phyloP scores from a whole-genome alignment of 1,140 invertebrate genomes.

The Penaeus vannamei region DNA sequence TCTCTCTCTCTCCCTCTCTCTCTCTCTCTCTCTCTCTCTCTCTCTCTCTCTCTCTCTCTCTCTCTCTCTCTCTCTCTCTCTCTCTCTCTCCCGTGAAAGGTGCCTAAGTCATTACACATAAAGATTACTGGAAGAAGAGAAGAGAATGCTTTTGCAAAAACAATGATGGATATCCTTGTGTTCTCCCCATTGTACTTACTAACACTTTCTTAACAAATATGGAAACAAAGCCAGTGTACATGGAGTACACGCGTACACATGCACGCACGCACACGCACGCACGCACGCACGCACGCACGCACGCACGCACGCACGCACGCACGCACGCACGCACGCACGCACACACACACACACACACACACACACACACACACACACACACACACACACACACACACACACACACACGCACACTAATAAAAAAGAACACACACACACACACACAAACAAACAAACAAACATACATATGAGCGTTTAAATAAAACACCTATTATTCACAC shows the following conservation, averaged over 20 bases:
- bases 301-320: conserved; percentile 9
- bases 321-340: conserved; percentile 19
- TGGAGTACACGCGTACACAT: neutral
- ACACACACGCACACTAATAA: conserved; percentile 37
- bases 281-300: conserved; percentile 8
- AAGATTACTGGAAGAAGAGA: no score
- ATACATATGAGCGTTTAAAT: neutral
- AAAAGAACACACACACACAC: conserved; percentile 10
- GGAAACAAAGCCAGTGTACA: no score
- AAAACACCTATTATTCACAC: no score
- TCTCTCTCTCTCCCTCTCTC: neutral
- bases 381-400: conserved; percentile 39
- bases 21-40: neutral
- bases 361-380: conserved; percentile 37
- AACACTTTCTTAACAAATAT: no score
- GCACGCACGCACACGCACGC: conserved; percentile 39
- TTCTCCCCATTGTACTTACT: no score
- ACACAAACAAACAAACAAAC: neutral
- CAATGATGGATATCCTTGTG: no score
- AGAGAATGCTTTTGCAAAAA: no score
- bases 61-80: neutral
- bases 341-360: conserved; percentile 30
- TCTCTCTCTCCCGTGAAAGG: neutral
- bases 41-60: neutral
- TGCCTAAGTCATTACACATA: no score